A percentile compares a stretch with the other conserved stretches of the same genome.
These are phyloP conservation scores for Tachypleus tridentatus DNA, from an alignment of 1,140 invertebrate genomes.

Conservation along the genomic window DNA sequence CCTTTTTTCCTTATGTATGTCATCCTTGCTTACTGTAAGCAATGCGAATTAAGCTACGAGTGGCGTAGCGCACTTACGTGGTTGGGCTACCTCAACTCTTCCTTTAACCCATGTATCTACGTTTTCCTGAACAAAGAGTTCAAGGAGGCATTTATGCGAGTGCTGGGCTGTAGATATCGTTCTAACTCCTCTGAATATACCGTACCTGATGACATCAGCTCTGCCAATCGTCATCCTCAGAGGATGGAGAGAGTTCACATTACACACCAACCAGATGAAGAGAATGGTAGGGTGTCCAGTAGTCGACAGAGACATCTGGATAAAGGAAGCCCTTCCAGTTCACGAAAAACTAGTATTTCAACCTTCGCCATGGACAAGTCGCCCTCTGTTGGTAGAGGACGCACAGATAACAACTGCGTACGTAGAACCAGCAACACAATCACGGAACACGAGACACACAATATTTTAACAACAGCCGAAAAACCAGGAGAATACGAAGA, in stretches of 20 bases:
- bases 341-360: no score
- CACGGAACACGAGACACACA: no score
- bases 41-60: slow-evolving; percentile 38
- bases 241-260: slow-evolving; percentile 2
- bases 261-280: no score
- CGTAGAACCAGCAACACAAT: no score
- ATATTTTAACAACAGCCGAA: no score
- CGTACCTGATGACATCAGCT: slow-evolving; percentile 3
- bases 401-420: no score
- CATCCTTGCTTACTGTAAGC: slow-evolving; percentile 60
- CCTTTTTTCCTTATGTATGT: slow-evolving; percentile 91
- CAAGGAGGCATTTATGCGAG: slow-evolving; percentile 80
- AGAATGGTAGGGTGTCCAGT: no score
- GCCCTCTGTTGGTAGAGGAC: no score
- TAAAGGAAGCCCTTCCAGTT: no score
- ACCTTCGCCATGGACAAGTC: no score
- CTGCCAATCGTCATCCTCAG: neutral
- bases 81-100: slow-evolving; percentile 86
- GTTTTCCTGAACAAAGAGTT: slow-evolving; percentile 87
- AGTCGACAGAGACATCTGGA: no score
- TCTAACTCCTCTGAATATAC: slow-evolving; percentile 1
- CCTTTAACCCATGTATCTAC: slow-evolving; percentile 83
- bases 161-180: slow-evolving; percentile 49
- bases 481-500: no score
- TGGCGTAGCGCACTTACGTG: slow-evolving; percentile 52